A percentile compares a stretch with the other conserved stretches of the same genome.
Conservation (phyloP, 2,113 vertebrate species). For the Tinamus guttatus region DNA sequence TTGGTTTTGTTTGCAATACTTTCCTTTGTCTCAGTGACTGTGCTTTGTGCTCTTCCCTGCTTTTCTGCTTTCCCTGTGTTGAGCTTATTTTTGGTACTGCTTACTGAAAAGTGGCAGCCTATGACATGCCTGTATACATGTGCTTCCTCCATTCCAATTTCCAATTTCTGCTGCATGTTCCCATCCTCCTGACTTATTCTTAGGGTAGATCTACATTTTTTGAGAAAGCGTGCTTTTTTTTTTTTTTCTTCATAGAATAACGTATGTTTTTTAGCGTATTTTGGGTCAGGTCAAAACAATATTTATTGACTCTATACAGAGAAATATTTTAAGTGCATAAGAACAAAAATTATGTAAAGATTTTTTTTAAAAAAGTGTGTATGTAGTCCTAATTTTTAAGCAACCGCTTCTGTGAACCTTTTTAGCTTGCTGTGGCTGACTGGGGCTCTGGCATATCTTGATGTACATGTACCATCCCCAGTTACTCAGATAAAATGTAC, state of each 20-base stretch:
- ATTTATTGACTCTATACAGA: not conserved
- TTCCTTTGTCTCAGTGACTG: not conserved
- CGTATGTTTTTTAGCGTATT: not conserved
- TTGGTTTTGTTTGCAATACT: not conserved
- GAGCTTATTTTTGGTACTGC: not conserved
- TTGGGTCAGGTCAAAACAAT: not conserved
- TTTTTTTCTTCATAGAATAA: not conserved
- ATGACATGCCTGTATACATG: not conserved
- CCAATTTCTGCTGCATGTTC: rapidly evolving
- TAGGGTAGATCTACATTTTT: not conserved
- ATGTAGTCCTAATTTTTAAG: not conserved
- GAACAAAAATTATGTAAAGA: not conserved
- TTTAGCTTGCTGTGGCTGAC: not conserved
- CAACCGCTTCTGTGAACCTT: not conserved
- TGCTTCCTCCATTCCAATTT: not conserved
- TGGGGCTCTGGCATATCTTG: not conserved
- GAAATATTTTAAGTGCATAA: not conserved
- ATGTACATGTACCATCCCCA: not conserved
- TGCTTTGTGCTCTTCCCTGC: not conserved
- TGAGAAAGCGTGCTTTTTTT: not conserved
- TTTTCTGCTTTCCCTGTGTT: not conserved
- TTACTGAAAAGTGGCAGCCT: not conserved
- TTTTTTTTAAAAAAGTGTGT: not conserved
- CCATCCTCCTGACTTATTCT: not conserved
- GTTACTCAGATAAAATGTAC: constrained; percentile 21